phyloP scores from a whole-genome alignment of 2,888 invertebrate genomes.

The Drosophila fulvimacula region DNA sequence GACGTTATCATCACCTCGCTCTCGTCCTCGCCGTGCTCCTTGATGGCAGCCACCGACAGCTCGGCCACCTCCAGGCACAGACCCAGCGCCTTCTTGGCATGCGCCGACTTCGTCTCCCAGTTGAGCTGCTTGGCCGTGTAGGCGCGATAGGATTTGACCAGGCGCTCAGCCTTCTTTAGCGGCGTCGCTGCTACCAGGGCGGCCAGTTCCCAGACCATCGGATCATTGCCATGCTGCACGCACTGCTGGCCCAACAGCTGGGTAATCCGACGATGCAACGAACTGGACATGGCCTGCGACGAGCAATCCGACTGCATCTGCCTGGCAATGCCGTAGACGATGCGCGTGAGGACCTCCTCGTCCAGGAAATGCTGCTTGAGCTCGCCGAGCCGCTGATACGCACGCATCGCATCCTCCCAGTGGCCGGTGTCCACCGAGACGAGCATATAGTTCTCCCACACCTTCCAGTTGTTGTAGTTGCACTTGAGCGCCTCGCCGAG shows the following conservation, averaged over 20 bases:
- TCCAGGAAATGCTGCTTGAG: constrained; percentile 93
- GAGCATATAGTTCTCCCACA: constrained; percentile 96
- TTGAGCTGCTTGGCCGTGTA: constrained; percentile 87
- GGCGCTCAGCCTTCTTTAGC: constrained; percentile 88
- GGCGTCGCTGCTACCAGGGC: constrained; percentile 88
- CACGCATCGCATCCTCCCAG: constrained; percentile 93
- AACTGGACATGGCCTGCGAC: constrained; percentile 85
- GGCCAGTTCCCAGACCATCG: constrained; percentile 93
- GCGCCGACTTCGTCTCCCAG: constrained; percentile 87
- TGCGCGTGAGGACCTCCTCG: constrained; percentile 89
- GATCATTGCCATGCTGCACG: constrained; percentile 87
- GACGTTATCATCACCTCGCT: constrained; percentile 86
- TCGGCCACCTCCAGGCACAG: constrained; percentile 87
- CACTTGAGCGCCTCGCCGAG: constrained; percentile 95
- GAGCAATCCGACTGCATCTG: constrained; percentile 89
- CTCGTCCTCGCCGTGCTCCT: constrained; percentile 85
- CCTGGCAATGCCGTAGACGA: constrained; percentile 89
- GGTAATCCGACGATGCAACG: constrained; percentile 81
- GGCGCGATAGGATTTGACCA: constrained; percentile 91
- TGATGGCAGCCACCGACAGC: constrained; percentile 86
- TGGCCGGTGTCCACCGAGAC: constrained; percentile 94
- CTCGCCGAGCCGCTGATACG: constrained; percentile 94
- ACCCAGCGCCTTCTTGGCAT: constrained; percentile 88
- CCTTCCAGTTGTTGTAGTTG: constrained; percentile 95
- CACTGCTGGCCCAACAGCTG: constrained; percentile 83